phyloP scores from a whole-genome alignment of 2,888 invertebrate species.

The Cheiracanthium punctorium region DNA sequence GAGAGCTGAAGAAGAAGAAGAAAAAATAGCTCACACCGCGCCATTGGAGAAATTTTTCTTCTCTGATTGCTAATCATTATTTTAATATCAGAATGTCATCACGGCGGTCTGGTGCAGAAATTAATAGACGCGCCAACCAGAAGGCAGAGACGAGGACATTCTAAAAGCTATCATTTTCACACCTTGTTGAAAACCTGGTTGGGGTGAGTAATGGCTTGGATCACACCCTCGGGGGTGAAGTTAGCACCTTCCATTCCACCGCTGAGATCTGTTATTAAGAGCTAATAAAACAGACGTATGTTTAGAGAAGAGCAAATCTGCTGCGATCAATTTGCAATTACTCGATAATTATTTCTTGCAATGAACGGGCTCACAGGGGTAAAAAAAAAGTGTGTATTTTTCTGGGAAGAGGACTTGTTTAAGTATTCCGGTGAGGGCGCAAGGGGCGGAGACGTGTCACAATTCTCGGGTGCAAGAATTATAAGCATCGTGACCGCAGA shows the following conservation, averaged over 20 bases:
- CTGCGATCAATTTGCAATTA: conserved; percentile 62
- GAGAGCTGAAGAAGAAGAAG: conserved; percentile 26
- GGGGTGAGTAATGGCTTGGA: conserved; percentile 51
- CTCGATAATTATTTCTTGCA: conserved; percentile 50
- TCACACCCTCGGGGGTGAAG: conserved; percentile 16
- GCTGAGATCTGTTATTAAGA: conserved; percentile 48
- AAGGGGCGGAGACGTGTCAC: conserved; percentile 38
- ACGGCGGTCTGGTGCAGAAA: conserved; percentile 45
- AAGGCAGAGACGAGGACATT: conserved; percentile 34
- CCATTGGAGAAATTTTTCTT: background rate
- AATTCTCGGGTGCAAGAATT: background rate
- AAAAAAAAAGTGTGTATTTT: conserved; percentile 1
- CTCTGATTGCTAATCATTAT: conserved; percentile 51
- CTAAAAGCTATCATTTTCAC: conserved; percentile 68
- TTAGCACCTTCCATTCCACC: conserved; percentile 21
- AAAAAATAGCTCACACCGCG: conserved; percentile 19
- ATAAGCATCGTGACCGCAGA: conserved; percentile 14
- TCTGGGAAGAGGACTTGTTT: conserved; percentile 6
- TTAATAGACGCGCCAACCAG: conserved; percentile 57
- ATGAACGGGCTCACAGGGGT: background rate
- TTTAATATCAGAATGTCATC: conserved; percentile 55
- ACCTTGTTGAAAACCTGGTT: conserved; percentile 62
- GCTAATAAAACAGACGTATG: conserved; percentile 60
- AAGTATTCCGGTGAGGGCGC: conserved; percentile 29
- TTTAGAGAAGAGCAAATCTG: conserved; percentile 25